Conservation (phyloP, 2,113 vertebrate species). For the Salvator merianae region DNA sequence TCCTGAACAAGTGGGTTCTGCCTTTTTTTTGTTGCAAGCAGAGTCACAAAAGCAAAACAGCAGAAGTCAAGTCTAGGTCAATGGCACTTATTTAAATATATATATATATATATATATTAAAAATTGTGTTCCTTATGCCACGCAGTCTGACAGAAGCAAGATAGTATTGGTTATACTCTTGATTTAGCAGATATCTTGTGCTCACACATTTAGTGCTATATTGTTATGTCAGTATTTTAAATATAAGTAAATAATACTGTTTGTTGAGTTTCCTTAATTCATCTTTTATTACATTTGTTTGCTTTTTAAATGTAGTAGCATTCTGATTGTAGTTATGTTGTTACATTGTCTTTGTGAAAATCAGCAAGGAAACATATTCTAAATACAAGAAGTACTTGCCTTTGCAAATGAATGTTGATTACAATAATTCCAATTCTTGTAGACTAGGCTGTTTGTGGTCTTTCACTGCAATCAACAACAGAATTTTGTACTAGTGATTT, state of each 20-base stretch:
- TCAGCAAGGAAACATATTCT: slow-evolving; percentile 24
- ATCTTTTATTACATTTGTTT: not conserved
- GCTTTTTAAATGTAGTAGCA: not conserved
- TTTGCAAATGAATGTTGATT: slow-evolving; percentile 44
- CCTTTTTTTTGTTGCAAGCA: no score
- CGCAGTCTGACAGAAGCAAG: no score
- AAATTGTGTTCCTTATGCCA: no score
- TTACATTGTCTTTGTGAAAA: slow-evolving; percentile 8
- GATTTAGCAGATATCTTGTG: no score
- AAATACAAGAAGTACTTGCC: slow-evolving; percentile 34
- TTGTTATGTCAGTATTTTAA: slow-evolving; percentile 6
- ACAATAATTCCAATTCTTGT: slow-evolving; percentile 39
- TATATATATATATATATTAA: no score
- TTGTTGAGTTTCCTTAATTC: not conserved
- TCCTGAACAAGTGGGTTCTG: no score
- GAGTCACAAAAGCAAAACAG: no score
- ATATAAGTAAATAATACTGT: not conserved
- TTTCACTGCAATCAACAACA: slow-evolving; percentile 45
- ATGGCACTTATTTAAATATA: no score
- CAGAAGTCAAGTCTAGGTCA: no score
- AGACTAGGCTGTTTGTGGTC: slow-evolving; percentile 30
- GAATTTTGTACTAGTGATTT: slow-evolving; percentile 44
- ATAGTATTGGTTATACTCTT: no score
- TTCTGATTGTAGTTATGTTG: slow-evolving; percentile 5
- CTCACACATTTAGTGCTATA: no score